Evolutionary conservation across 2,113 vertebrate species (phyloP), one percentile per base, ranked within the genome.

Genomic region (Willisornis vidua): DNA sequence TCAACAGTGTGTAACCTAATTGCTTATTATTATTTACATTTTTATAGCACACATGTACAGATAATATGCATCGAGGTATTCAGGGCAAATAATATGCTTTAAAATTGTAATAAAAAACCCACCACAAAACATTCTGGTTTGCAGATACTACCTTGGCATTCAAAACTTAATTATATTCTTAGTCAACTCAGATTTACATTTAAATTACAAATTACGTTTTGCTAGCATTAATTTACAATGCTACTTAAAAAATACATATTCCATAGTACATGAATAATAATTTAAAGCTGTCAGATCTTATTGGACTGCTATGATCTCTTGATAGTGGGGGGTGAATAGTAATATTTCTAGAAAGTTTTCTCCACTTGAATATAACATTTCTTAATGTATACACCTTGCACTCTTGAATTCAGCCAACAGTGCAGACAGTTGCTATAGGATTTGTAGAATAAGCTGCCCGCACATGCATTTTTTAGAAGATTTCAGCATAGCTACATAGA

Each of bases 101-200:
- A 77, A 90, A 91, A 66, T 83, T 4, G 19, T 63, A 39, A 67
- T 66, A 33, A 59, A 93, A 90, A 84, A 37, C 67, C 41, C 41
- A 26, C 78, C 71, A 65, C 85, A 62, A 90, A 91, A 80, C 43
- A 88, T 58, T 83, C 63, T 91, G 76, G 61, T 66, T 96, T 71
- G 62, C 67, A 90, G 63, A 88, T 63, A 63, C 59, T 76, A 90
- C 48, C 25, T 80, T 77, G 51, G 92, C 75, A 83, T 91, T 93
- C 72, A 71, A 73, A 88, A 39, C 74, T 88, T 90, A 90, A 95
- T 96, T 95, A 90, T 80, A 86, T 95, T 93, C 95, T 87, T 83
- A 96, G 81, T 79, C 80, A 94, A 75, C 91, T 96, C 70, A 71
- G 87, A 93, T 96, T 97, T 94, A 94, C 93, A 96, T 97, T 96